Conservation (phyloP, 1,140 invertebrate genomes). For the Venturia canescens region DNA sequence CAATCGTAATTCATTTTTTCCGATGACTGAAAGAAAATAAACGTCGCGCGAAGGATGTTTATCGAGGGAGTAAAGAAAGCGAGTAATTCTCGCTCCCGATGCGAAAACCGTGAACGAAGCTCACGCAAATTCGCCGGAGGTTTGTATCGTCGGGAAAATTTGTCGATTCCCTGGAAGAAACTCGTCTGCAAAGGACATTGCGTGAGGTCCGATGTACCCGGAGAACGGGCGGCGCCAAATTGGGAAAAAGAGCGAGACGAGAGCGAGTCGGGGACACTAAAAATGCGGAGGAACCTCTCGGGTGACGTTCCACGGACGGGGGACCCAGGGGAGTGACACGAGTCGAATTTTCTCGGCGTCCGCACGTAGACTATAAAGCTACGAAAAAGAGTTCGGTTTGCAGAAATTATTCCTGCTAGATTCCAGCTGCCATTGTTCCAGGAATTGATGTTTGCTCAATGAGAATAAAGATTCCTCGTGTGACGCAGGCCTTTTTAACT, state of each 20-base stretch:
- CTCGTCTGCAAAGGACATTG: not conserved
- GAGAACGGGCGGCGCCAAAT: not conserved
- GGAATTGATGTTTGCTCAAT: no score
- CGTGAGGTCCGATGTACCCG: not conserved
- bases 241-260: not conserved
- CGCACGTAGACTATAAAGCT: slow-evolving; percentile 41
- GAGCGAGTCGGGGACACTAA: not conserved
- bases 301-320: slow-evolving; percentile 44
- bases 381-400: slow-evolving; percentile 15
- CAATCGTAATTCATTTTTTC: slow-evolving; percentile 42
- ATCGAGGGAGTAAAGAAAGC: not conserved
- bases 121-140: no score
- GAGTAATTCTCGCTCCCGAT: no score
- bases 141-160: no score
- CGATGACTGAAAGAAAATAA: slow-evolving; percentile 4
- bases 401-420: not conserved
- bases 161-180: no score
- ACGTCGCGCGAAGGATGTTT: not conserved
- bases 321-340: slow-evolving; percentile 20
- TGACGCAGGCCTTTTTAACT: no score
- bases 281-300: slow-evolving; percentile 7
- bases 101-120: no score
- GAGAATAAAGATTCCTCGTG: no score
- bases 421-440: no score
- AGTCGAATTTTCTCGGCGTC: not conserved